phyloP scores from a whole-genome alignment of 2,797 vertebrate genomes.

The Pangasius macronema region DNA sequence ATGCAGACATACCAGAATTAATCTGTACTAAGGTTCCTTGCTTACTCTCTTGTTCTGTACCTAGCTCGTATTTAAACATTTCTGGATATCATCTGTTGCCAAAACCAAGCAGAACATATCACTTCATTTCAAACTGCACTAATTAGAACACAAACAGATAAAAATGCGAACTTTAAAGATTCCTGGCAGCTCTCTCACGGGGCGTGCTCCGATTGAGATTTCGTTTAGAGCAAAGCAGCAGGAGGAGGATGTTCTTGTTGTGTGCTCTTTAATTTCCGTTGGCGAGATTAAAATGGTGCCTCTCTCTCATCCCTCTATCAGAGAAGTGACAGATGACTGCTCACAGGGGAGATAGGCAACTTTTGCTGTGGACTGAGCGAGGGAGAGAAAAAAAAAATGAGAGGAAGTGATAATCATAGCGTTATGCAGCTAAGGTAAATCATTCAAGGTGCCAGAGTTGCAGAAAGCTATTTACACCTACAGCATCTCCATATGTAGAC shows the following conservation, averaged over 20 bases:
- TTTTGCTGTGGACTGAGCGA: slow-evolving; percentile 43
- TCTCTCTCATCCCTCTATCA: slow-evolving; percentile 52
- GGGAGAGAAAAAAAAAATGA: slow-evolving; percentile 47
- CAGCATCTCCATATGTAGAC: slow-evolving; percentile 52
- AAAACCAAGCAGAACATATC: background rate
- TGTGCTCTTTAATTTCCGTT: slow-evolving; percentile 56
- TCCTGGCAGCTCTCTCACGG: slow-evolving; percentile 36
- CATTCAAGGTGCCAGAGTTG: slow-evolving; percentile 68
- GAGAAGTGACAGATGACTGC: slow-evolving; percentile 58
- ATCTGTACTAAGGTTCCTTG: background rate
- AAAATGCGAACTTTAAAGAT: slow-evolving; percentile 34
- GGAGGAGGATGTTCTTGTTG: slow-evolving; percentile 44
- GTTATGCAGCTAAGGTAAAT: slow-evolving; percentile 78
- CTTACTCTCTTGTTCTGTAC: background rate
- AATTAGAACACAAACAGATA: slow-evolving; percentile 21
- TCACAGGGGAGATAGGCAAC: slow-evolving; percentile 47
- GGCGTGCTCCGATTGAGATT: slow-evolving; percentile 24
- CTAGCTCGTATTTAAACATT: background rate
- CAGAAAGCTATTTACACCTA: slow-evolving; percentile 69
- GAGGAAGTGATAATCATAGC: slow-evolving; percentile 71
- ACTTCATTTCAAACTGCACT: slow-evolving; percentile 10
- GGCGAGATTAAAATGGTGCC: slow-evolving; percentile 55
- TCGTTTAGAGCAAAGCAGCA: slow-evolving; percentile 29
- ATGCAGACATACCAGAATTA: background rate
- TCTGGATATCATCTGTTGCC: slow-evolving; percentile 5